Conservation (phyloP, 2,113 vertebrate species). For the Lophura nycthemera region DNA sequence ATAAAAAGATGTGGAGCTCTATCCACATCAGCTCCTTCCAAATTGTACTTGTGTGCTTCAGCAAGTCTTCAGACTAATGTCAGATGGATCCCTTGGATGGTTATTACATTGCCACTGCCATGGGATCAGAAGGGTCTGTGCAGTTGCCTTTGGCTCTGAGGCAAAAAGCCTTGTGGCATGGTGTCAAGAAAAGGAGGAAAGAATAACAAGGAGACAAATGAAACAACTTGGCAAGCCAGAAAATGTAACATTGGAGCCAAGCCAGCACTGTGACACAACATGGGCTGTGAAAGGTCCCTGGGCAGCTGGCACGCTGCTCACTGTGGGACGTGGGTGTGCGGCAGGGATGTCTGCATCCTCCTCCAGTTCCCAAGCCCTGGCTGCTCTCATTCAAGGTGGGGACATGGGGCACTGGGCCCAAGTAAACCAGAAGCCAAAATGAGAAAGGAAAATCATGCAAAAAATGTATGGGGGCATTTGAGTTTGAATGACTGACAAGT, state of each 20-base stretch:
- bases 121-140: background rate
- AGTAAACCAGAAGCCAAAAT: background rate
- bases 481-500: background rate
- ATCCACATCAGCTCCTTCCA: background rate
- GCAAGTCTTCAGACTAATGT: conserved; percentile 9
- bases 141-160: conserved; percentile 67
- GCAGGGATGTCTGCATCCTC: background rate
- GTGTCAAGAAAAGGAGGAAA: conserved; percentile 30
- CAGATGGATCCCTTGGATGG: background rate
- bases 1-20: background rate
- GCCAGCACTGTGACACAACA: background rate
- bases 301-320: background rate
- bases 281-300: background rate
- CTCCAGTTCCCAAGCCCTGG: background rate
- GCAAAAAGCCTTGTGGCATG: conserved; percentile 46
- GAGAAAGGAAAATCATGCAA: background rate
- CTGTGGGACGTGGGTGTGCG: background rate
- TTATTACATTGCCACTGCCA: conserved; percentile 5
- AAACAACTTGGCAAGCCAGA: conserved; percentile 12
- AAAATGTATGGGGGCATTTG: background rate
- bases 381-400: background rate
- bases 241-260: background rate
- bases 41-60: background rate
- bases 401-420: background rate
- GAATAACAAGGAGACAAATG: conserved; percentile 37